A percentile compares a stretch with the other conserved stretches of the same genome.
Conservation (phyloP, 2,113 vertebrate species). For the Phyllostomus hastatus region DNA sequence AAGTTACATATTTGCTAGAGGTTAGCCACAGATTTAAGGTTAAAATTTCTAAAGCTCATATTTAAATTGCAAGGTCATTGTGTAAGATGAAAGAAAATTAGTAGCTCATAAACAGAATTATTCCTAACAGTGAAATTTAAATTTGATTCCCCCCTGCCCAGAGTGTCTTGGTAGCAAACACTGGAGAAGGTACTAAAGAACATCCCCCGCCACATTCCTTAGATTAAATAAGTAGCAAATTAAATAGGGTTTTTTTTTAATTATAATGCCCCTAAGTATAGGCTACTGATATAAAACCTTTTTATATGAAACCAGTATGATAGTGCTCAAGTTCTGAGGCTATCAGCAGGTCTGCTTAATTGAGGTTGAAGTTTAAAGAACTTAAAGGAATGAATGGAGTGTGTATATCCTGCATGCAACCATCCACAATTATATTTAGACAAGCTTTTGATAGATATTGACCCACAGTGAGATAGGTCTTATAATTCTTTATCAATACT, state of each 20-base stretch:
- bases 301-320: not conserved
- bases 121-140: not conserved
- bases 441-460: not conserved
- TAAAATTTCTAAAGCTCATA: not conserved
- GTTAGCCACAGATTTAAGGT: slow-evolving; percentile 3
- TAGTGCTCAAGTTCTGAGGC: not conserved
- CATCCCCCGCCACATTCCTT: not conserved
- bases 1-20: not conserved
- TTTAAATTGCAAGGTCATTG: slow-evolving; percentile 26
- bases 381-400: not conserved
- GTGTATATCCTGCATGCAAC: not conserved
- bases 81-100: slow-evolving; percentile 29
- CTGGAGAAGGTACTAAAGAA: not conserved
- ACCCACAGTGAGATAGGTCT: not conserved
- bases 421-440: not conserved
- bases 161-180: not conserved
- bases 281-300: not conserved
- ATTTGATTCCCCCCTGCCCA: not conserved
- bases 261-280: not conserved
- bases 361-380: not conserved
- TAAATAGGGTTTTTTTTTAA: not conserved
- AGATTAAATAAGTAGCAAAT: not conserved
- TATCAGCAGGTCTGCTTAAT: not conserved
- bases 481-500: not conserved
- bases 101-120: slow-evolving; percentile 7